phyloP scores from a whole-genome alignment of 2,797 vertebrate species.

The Ptychadena robeensis region DNA sequence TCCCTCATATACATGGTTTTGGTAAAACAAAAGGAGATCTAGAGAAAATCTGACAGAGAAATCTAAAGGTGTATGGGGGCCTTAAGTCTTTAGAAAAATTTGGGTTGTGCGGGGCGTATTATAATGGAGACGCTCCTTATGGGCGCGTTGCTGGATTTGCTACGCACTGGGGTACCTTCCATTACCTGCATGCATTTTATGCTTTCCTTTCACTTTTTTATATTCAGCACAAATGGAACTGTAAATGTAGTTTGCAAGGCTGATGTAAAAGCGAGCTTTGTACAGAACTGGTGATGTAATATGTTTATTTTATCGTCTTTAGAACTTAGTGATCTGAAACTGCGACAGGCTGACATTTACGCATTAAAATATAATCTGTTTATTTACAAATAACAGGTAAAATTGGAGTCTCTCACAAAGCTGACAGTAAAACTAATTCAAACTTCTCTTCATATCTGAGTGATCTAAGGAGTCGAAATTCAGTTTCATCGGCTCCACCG shows the following conservation, averaged over 20 bases:
- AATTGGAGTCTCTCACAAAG: slow-evolving; percentile 82
- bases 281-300: background rate
- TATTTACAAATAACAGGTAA: slow-evolving; percentile 81
- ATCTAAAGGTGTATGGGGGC: no score
- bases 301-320: slow-evolving; percentile 23
- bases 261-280: slow-evolving; percentile 9
- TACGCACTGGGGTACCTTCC: background rate
- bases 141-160: background rate
- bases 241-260: slow-evolving; percentile 13
- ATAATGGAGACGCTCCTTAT: no score
- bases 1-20: no score
- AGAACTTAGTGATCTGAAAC: slow-evolving; percentile 29
- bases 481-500: slow-evolving; percentile 81
- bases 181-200: background rate
- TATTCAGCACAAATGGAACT: background rate
- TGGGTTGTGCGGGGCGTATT: no score
- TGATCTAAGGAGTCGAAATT: slow-evolving; percentile 86
- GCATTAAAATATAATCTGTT: slow-evolving; percentile 48
- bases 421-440: slow-evolving; percentile 72
- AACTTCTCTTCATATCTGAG: slow-evolving; percentile 84
- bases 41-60: no score
- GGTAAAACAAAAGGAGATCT: no score
- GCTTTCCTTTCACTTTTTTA: background rate
- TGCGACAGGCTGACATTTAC: slow-evolving; percentile 30
- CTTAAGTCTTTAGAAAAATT: no score